Conservation (phyloP, 2,888 invertebrate species). For the Tanypteryx hageni region DNA sequence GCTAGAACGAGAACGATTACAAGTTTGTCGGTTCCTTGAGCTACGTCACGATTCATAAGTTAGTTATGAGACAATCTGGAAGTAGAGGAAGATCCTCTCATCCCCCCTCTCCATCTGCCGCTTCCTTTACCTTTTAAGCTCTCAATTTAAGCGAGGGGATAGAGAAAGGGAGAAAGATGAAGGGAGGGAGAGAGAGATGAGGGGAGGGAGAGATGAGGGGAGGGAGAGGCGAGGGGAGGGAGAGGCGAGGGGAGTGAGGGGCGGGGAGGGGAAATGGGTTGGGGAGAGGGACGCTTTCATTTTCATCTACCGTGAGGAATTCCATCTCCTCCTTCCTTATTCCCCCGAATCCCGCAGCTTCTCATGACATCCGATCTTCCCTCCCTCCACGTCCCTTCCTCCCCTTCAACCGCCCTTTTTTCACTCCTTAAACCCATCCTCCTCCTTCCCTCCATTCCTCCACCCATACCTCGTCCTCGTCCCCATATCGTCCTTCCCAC, state of each 20-base stretch:
- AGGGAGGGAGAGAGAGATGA: too few relatives aligned
- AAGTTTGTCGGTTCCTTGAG: too few relatives aligned
- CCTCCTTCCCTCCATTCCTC: not conserved
- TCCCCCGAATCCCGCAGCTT: too few relatives aligned
- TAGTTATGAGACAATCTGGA: constrained; percentile 2
- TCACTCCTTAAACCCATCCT: not conserved
- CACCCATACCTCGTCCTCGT: not conserved
- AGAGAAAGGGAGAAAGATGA: not conserved
- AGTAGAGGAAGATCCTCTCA: too few relatives aligned
- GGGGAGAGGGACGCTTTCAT: too few relatives aligned
- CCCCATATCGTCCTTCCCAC: too few relatives aligned
- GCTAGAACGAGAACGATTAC: too few relatives aligned
- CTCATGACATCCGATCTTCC: not conserved
- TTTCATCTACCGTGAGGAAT: too few relatives aligned
- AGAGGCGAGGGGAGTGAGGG: too few relatives aligned
- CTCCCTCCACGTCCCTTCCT: not conserved
- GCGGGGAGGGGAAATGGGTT: too few relatives aligned
- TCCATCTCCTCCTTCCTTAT: too few relatives aligned
- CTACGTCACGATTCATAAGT: not conserved
- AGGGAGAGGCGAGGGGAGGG: not conserved
- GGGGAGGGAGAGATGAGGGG: not conserved
- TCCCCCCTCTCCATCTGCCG: not conserved
- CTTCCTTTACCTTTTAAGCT: not conserved
- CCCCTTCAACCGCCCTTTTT: not conserved
- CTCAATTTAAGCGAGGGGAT: not conserved